Evolutionary conservation across 2,797 vertebrate species (phyloP).

Genomic region (Enteromius paludinosus): DNA sequence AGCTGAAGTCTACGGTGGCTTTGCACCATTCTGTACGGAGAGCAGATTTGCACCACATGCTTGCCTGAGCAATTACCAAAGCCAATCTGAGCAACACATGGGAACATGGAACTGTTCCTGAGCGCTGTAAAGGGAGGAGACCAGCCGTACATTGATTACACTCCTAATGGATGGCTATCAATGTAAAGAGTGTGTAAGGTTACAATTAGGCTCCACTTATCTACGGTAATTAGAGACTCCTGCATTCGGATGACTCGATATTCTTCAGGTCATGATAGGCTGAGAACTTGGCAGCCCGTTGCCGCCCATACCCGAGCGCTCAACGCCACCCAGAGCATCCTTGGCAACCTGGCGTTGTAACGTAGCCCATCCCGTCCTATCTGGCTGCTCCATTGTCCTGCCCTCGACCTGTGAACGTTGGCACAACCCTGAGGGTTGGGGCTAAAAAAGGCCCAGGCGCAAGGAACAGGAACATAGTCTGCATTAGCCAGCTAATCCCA

Average conservation of each 20-base stretch:
- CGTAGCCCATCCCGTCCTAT: slow-evolving; percentile 29
- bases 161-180: slow-evolving; percentile 9
- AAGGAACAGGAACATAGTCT: slow-evolving; percentile 82
- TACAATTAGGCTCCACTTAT: slow-evolving; percentile 25
- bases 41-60: slow-evolving; percentile 78
- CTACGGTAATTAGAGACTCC: slow-evolving; percentile 24
- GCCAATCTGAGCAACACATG: slow-evolving; percentile 72
- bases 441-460: slow-evolving; percentile 78
- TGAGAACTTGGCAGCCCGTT: background rate
- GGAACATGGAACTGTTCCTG: slow-evolving; percentile 68
- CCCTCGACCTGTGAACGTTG: slow-evolving; percentile 80
- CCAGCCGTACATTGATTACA: slow-evolving; percentile 33
- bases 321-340: slow-evolving; percentile 48
- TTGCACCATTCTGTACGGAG: slow-evolving; percentile 66
- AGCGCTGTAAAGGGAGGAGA: slow-evolving; percentile 33
- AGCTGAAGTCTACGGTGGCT: slow-evolving; percentile 56
- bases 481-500: slow-evolving; percentile 85
- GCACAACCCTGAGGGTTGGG: slow-evolving; percentile 76
- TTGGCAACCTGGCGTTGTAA: slow-evolving; percentile 37
- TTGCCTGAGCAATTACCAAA: slow-evolving; percentile 78
- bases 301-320: slow-evolving; percentile 58
- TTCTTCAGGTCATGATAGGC: slow-evolving; percentile 4
- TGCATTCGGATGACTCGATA: slow-evolving; percentile 1
- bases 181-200: slow-evolving; percentile 26
- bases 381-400: slow-evolving; percentile 71